Evolutionary conservation across 1,140 invertebrate genomes (phyloP).

Genomic region (Heliconius eleuchia): DNA sequence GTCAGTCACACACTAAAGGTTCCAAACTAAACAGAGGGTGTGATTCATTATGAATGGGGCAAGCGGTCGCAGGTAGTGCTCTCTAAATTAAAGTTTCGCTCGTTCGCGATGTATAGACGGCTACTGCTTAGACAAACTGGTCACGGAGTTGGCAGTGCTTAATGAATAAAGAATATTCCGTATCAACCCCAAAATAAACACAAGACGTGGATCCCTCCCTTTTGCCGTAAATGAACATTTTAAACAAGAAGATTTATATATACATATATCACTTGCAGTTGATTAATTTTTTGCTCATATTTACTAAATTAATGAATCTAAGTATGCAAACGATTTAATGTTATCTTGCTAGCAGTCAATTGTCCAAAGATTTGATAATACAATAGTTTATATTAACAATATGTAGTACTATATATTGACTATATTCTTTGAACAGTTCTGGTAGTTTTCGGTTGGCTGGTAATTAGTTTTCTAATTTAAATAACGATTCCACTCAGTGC

Average conservation of each 20-base stretch:
- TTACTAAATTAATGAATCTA: neutral
- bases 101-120: slow-evolving; percentile 61
- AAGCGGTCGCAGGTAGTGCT: slow-evolving; percentile 55
- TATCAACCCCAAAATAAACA: slow-evolving; percentile 46
- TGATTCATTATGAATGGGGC: slow-evolving; percentile 67
- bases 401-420: neutral
- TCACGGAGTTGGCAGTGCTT: slow-evolving; percentile 64
- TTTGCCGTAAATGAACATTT: slow-evolving; percentile 37
- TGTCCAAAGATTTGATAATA: neutral
- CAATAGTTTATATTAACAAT: neutral
- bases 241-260: neutral
- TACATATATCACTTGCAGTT: neutral
- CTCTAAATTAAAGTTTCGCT: slow-evolving; percentile 73
- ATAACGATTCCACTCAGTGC: slow-evolving; percentile 62
- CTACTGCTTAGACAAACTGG: slow-evolving; percentile 59
- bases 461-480: slow-evolving; percentile 80
- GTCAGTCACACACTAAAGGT: slow-evolving; percentile 67
- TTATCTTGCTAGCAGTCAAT: neutral
- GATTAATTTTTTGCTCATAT: neutral
- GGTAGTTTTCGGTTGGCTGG: slow-evolving; percentile 50
- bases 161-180: slow-evolving; percentile 72
- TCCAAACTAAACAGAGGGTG: slow-evolving; percentile 71
- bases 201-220: slow-evolving; percentile 18
- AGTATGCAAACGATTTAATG: neutral
- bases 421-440: neutral